Conservation (phyloP, 2,888 invertebrate genomes). For the Brenthis ino region DNA sequence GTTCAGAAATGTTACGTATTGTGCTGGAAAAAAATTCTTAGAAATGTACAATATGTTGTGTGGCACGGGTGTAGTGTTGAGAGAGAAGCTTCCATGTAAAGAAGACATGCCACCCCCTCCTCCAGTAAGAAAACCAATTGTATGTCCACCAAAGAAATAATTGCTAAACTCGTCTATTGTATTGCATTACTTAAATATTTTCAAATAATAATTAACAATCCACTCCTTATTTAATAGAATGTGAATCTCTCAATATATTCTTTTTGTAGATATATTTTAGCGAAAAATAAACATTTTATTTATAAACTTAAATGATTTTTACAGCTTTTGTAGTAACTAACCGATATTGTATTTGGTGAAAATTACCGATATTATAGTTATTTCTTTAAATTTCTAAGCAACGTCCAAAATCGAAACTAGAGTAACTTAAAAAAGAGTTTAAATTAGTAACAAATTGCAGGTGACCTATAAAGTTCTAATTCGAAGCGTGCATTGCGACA, state of each 20-base stretch:
- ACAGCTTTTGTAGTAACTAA: too few species aligned
- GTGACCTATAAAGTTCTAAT: conserved; percentile 23
- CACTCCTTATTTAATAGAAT: too few species aligned
- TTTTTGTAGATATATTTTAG: too few species aligned
- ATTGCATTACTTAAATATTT: not conserved
- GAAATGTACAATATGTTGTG: conserved; percentile 48
- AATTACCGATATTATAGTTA: too few species aligned
- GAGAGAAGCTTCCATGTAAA: conserved; percentile 53
- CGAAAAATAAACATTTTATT: too few species aligned
- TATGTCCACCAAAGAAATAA: conserved; percentile 44
- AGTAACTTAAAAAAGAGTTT: too few species aligned
- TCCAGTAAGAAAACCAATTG: conserved; percentile 28
- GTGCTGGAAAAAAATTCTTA: conserved; percentile 42
- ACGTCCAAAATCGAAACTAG: too few species aligned
- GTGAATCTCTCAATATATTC: too few species aligned
- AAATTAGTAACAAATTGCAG: conserved; percentile 4
- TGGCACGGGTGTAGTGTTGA: conserved; percentile 42
- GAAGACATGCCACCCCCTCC: conserved; percentile 48
- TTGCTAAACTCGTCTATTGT: not conserved
- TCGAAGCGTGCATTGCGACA: conserved; percentile 19
- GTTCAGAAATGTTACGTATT: conserved; percentile 48
- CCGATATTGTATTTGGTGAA: too few species aligned
- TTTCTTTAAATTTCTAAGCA: too few species aligned
- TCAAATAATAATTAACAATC: not conserved
- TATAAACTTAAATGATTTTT: too few species aligned